Conservation (phyloP, 2,113 vertebrate species). For the Psammodynastes pulverulentus region DNA sequence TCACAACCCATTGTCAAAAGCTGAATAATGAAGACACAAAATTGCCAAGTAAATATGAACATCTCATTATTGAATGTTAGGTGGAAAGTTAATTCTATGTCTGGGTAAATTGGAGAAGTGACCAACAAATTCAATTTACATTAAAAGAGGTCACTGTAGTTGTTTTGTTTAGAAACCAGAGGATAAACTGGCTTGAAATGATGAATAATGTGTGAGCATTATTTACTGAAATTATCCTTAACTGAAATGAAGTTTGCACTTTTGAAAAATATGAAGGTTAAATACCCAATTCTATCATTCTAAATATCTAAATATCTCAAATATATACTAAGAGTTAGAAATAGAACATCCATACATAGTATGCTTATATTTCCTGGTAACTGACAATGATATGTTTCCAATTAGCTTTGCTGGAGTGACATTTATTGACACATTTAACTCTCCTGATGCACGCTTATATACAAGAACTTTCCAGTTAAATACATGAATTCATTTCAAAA, state of each 20-base stretch:
- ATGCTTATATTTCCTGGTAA: not conserved
- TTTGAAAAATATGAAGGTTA: not conserved
- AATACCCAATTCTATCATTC: not conserved
- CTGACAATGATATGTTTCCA: not conserved
- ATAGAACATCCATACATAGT: not conserved
- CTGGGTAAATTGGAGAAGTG: not conserved
- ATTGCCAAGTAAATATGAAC: not conserved
- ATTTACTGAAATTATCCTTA: not conserved
- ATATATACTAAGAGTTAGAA: not conserved
- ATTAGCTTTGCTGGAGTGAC: not conserved
- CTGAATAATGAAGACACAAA: not conserved
- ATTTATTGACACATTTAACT: not conserved
- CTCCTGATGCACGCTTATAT: not conserved
- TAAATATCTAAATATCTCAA: not conserved
- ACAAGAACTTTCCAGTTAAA: not conserved
- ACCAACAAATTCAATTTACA: not conserved
- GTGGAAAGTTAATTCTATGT: too few species aligned
- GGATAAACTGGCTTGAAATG: not conserved
- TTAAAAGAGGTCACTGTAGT: not conserved
- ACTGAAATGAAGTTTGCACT: not conserved
- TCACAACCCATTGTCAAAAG: not conserved
- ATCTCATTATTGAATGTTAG: not conserved
- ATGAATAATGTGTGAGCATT: not conserved
- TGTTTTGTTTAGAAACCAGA: not conserved
- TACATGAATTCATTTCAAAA: not conserved